Percentiles rank a stretch among this genome's conserved stretches.
These are phyloP conservation scores for Styela plicata DNA, from an alignment of 23 tunicate genomes.

Conservation along the genomic window DNA sequence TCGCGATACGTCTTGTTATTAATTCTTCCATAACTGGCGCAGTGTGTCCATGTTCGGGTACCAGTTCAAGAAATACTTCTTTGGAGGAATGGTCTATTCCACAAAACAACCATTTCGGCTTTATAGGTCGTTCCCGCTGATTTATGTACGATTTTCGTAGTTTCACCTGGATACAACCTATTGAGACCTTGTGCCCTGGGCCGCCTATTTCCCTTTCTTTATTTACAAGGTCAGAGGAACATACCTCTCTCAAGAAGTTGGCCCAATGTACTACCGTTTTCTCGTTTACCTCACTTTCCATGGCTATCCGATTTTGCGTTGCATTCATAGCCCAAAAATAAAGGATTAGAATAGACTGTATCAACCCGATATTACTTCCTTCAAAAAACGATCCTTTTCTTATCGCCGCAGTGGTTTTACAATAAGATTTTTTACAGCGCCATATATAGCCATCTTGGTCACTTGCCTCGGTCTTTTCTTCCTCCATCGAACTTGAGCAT, in stretches of 20 bases:
- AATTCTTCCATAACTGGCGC: background rate
- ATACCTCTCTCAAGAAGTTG: background rate
- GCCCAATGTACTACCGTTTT: background rate
- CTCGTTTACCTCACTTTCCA: background rate
- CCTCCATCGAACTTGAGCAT: background rate
- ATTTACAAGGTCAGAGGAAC: background rate
- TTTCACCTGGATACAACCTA: background rate
- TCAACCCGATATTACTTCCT: background rate
- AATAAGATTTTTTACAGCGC: background rate
- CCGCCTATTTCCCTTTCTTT: background rate
- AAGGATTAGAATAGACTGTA: no score
- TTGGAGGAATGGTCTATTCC: background rate
- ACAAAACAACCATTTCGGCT: background rate
- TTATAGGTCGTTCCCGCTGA: background rate
- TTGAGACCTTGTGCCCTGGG: background rate
- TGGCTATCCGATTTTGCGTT: background rate
- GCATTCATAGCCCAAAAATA: background rate
- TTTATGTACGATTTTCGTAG: background rate
- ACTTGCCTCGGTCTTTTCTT: background rate
- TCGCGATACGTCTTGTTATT: background rate
- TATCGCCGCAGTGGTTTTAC: background rate
- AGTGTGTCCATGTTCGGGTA: background rate
- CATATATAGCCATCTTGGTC: background rate
- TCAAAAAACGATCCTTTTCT: background rate
- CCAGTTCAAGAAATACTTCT: background rate